These are phyloP conservation scores for Mohoua ochrocephala DNA, from an alignment of 2,113 vertebrate genomes.

Conservation along the genomic window DNA sequence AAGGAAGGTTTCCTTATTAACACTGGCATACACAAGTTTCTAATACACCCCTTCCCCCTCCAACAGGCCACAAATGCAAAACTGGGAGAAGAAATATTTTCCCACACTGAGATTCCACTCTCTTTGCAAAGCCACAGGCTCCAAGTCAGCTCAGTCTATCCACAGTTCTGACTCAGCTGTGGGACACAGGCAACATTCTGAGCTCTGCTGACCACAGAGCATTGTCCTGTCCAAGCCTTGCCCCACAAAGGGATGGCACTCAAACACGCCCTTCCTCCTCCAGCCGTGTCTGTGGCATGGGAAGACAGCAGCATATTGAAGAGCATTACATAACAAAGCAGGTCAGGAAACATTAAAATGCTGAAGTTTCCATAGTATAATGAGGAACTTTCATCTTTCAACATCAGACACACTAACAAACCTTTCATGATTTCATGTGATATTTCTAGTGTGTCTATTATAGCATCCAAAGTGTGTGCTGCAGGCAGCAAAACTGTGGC, in stretches of 20 bases:
- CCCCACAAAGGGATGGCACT: neutral
- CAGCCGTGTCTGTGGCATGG: neutral
- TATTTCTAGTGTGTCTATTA: neutral
- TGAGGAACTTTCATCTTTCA: neutral
- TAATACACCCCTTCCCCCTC: neutral
- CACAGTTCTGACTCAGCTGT: neutral
- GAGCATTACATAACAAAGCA: neutral
- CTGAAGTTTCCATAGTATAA: neutral
- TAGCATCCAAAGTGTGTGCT: neutral
- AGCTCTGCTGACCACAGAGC: neutral
- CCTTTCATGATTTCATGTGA: neutral
- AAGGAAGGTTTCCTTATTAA: neutral
- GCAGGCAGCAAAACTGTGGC: neutral
- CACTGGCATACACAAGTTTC: neutral
- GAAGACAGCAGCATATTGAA: neutral
- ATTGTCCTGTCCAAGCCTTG: neutral
- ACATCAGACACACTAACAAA: neutral
- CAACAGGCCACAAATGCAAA: neutral
- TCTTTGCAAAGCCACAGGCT: neutral
- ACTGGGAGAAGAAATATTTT: neutral
- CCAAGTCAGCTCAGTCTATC: accelerated
- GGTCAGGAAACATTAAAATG: neutral
- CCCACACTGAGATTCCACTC: neutral
- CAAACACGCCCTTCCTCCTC: neutral
- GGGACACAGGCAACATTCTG: neutral